Base-by-base conservation (phyloP, 2,797 vertebrate genomes). In the Pyrocephalus nanus region DNA sequence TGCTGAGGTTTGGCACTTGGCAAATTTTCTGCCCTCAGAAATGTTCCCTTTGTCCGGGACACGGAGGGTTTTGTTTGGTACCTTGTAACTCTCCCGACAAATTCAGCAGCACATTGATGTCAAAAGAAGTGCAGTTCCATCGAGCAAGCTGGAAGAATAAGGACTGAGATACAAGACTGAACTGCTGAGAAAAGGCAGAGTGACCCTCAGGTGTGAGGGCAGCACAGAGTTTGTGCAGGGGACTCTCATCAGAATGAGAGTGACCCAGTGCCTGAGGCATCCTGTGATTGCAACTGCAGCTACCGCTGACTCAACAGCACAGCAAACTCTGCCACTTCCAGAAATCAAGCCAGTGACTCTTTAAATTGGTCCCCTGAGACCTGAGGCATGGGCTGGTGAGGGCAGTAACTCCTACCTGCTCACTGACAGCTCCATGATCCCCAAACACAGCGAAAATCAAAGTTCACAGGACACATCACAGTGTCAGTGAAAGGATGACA, bases 1-100 rank as follows among this genome's bases (percentile, higher is more conserved):
- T 57, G 95, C 90, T 91, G 92, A 65, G 93, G 29, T 71, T 66
- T 94, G 94, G 88, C 70, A 92, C 89, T 93, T 45, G 66, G 87
- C 53, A 81, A 30, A 64, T 73, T 88, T 90, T 64, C 58, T 93
- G 87, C 53, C 85, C 89, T 93, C 92, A 70, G 87, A 92, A 88
- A 90, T 78, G 93, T 21, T 86, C 58, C 51, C 73, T 93, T 93
- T 91, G 87, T 91, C 47, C 61, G 61, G 71, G 69, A 92, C 91
- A 85, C 0, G 2, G 61, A 77, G 51, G 18, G 38, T 75, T 94
- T 61, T n/a, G 62, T 83, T 85, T 51, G 85, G 88, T 92, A 90
- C 70, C 78, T 88, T 78, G 55, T 77, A 92, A 86, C 89, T 38
- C 36, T 25, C 62, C 66, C 6, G 23, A 48, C 42, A 71, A 79